Percentiles rank a stretch among this genome's conserved stretches.
Conservation (phyloP, 2,797 vertebrate genomes). For the Brachymystax lenok region DNA sequence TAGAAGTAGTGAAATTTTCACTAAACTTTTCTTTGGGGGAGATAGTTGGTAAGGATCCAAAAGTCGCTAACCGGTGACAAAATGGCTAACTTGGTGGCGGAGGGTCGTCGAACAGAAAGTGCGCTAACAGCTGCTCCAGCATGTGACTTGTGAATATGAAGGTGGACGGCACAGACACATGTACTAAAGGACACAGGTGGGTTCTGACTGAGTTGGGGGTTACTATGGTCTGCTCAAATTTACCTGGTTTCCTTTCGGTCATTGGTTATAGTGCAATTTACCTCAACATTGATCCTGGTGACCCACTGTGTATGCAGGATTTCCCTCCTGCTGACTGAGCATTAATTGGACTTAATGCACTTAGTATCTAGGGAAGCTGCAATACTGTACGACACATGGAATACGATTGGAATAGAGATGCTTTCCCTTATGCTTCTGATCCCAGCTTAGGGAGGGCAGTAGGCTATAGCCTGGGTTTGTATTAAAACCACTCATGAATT, state of each 20-base stretch:
- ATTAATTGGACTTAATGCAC: neutral
- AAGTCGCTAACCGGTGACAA: too few relatives aligned
- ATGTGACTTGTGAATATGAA: neutral
- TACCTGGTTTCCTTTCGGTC: neutral
- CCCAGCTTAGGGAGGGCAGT: neutral
- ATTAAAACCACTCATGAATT: neutral
- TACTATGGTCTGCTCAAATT: neutral
- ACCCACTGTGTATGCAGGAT: neutral
- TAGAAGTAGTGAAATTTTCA: too few relatives aligned
- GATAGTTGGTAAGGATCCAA: too few relatives aligned
- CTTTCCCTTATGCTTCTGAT: neutral
- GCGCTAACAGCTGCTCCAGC: neutral
- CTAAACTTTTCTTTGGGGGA: too few relatives aligned
- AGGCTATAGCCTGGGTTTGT: neutral
- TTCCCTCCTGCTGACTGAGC: neutral
- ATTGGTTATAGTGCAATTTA: neutral
- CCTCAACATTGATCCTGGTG: neutral
- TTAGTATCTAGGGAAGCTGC: neutral
- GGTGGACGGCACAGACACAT: neutral
- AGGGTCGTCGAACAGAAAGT: neutral
- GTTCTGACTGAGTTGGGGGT: neutral
- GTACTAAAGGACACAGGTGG: constrained; percentile 1
- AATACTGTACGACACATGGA: neutral
- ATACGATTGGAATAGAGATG: too few relatives aligned
- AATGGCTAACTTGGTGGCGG: too few relatives aligned